These are phyloP conservation scores for Acleris holmiana DNA, from an alignment of 2,888 invertebrate species.

Conservation along the genomic window DNA sequence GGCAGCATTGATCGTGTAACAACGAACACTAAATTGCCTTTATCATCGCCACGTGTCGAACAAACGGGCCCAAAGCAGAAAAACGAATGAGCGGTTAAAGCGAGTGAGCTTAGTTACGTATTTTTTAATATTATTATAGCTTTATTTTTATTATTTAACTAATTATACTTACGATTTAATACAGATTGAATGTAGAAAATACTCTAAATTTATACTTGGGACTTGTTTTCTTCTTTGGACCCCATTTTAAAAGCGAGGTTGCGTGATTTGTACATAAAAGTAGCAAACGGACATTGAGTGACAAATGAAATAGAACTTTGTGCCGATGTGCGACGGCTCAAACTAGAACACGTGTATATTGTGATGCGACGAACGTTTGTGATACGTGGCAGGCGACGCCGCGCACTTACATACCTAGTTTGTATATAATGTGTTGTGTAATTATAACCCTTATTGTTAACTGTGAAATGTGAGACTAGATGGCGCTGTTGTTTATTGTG, in stretches of 20 bases:
- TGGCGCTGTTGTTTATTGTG: constrained; percentile 5
- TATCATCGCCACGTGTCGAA: too few relatives aligned
- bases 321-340: neutral
- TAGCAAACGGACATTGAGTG: neutral
- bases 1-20: too few relatives aligned
- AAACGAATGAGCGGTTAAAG: too few relatives aligned
- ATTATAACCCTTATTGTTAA: constrained; percentile 3
- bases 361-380: constrained; percentile 9
- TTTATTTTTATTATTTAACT: neutral
- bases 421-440: constrained; percentile 1
- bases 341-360: neutral
- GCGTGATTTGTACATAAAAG: neutral
- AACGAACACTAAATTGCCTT: too few relatives aligned
- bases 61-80: too few relatives aligned
- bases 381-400: constrained; percentile 18
- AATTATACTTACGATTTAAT: neutral
- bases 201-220: too few relatives aligned
- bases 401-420: constrained; percentile 1
- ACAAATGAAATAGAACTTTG: constrained; percentile 4
- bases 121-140: too few relatives aligned
- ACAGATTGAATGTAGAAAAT: too few relatives aligned
- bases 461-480: neutral
- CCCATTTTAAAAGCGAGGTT: neutral
- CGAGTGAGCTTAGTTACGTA: too few relatives aligned
- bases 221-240: too few relatives aligned